Conservation (phyloP, 2,888 invertebrate genomes). For the Phengaris arion region DNA sequence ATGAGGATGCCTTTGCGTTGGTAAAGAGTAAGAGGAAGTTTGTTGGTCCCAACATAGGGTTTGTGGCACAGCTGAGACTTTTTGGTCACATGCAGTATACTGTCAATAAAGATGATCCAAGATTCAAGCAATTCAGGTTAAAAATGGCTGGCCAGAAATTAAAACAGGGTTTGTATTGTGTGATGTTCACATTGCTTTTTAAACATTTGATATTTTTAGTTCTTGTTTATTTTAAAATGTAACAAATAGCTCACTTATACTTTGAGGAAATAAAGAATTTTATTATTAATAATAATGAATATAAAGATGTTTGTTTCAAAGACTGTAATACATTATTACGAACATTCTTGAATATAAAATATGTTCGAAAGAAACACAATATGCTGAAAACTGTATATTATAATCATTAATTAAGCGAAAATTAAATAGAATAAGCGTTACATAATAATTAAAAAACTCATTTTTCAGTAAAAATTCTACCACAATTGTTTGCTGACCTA, state of each 20-base stretch:
- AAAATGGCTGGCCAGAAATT: constrained; percentile 90
- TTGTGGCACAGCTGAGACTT: constrained; percentile 87
- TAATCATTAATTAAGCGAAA: too few species aligned
- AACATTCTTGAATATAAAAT: too few species aligned
- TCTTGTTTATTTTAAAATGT: not conserved
- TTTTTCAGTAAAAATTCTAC: constrained; percentile 86
- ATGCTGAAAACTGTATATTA: too few species aligned
- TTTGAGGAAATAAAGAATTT: too few species aligned
- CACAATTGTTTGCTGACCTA: constrained; percentile 87
- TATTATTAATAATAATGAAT: too few species aligned
- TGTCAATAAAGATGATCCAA: constrained; percentile 83
- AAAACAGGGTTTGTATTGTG: constrained; percentile 79
- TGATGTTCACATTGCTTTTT: not conserved
- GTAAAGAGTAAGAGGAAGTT: constrained; percentile 86
- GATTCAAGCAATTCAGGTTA: constrained; percentile 87
- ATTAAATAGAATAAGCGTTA: too few species aligned
- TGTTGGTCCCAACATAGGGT: constrained; percentile 90
- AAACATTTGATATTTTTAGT: constrained; percentile 32
- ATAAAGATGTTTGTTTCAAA: too few species aligned
- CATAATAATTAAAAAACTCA: too few species aligned
- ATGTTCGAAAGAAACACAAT: too few species aligned
- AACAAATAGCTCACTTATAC: too few species aligned
- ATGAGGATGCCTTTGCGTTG: constrained; percentile 83
- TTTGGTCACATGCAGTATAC: constrained; percentile 88
- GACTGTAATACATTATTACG: too few species aligned